A percentile compares a stretch with the other conserved stretches of the same genome.
Conservation (phyloP, 2,113 vertebrate genomes). For the Atrichornis clamosus region DNA sequence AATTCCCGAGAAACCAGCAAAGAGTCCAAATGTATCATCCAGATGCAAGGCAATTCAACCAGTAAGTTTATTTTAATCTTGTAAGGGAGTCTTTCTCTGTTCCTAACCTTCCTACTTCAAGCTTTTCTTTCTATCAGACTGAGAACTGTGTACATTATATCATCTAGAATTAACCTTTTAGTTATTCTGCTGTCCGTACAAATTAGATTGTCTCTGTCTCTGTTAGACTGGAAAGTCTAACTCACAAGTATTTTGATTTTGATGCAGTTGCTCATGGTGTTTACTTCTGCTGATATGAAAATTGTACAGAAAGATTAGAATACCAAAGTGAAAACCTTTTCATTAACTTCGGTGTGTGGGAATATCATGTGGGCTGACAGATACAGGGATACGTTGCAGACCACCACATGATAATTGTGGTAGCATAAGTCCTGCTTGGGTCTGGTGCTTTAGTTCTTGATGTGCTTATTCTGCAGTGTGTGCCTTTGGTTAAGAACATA, state of each 20-base stretch:
- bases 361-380: not conserved
- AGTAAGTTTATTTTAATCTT: slow-evolving; percentile 81
- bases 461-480: not conserved
- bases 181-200: not conserved
- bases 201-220: not conserved
- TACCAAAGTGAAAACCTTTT: not conserved
- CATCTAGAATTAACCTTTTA: not conserved
- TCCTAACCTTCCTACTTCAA: not conserved
- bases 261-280: not conserved
- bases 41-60: slow-evolving; percentile 98
- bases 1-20: slow-evolving; percentile 94
- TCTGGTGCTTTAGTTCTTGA: not conserved
- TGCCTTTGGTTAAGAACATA: not conserved
- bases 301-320: not conserved
- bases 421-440: not conserved
- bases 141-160: not conserved
- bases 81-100: not conserved
- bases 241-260: not conserved
- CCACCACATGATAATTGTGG: not conserved
- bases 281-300: not conserved
- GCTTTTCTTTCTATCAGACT: not conserved
- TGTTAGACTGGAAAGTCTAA: not conserved
- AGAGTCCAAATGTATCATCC: slow-evolving; percentile 98
- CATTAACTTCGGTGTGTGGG: not conserved
- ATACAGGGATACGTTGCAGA: not conserved